Evolutionary conservation across 1,140 invertebrate genomes (phyloP).

Genomic region (Chionoecetes opilio): DNA sequence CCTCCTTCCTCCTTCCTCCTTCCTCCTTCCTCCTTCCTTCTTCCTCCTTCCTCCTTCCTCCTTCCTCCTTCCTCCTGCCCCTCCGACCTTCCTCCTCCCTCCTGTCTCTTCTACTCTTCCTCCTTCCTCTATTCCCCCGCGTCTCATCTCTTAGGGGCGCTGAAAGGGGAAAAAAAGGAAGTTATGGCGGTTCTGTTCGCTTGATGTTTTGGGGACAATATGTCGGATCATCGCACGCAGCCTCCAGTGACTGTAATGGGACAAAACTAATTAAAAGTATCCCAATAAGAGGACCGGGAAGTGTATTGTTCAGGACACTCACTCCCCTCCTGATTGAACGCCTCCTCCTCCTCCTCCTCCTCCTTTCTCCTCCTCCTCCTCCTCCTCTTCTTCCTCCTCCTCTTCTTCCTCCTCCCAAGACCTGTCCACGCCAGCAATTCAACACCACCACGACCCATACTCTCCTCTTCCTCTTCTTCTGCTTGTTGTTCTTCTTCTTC

Average conservation of each 20-base stretch:
- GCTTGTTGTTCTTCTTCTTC: neutral
- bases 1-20: neutral
- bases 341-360: neutral
- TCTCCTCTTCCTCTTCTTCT: neutral
- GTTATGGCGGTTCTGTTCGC: neutral
- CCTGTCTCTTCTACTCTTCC: neutral
- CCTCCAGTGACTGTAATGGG: constrained; percentile 38
- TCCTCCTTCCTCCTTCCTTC: neutral
- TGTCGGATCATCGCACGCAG: neutral
- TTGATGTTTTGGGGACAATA: constrained; percentile 37
- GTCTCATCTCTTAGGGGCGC: neutral
- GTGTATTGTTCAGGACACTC: neutral
- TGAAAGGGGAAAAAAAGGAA: constrained; percentile 5
- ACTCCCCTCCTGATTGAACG: neutral
- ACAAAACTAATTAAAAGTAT: constrained; percentile 62
- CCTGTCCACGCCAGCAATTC: too few relatives aligned
- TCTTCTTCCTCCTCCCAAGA: neutral
- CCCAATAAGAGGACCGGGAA: constrained; percentile 32
- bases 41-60: neutral
- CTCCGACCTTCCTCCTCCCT: constrained; percentile 10
- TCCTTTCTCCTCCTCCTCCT: neutral
- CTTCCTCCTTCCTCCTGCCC: neutral
- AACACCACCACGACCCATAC: too few relatives aligned
- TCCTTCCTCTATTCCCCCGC: neutral
- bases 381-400: neutral